Conservation (phyloP, 2,888 invertebrate species). For the Drosophila maculinotata region DNA sequence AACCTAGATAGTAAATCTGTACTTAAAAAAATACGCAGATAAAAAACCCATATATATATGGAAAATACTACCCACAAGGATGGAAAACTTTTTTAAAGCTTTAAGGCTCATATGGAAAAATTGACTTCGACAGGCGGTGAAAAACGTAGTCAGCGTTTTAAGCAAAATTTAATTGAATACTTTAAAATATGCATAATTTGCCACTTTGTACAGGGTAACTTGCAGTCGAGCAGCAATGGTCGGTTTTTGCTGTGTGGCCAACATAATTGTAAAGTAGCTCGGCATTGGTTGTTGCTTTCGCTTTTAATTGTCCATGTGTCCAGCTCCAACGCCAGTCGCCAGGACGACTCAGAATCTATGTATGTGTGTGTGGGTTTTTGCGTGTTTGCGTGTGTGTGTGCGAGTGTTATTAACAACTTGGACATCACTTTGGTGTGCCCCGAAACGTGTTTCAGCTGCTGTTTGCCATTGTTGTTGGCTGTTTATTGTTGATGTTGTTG, state of each 20-base stretch:
- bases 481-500: too few relatives aligned
- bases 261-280: constrained; percentile 66
- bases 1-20: too few relatives aligned
- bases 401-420: constrained; percentile 70
- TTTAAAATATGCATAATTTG: not conserved
- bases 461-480: constrained; percentile 16
- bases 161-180: too few relatives aligned
- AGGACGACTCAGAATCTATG: constrained; percentile 4
- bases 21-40: too few relatives aligned
- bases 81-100: too few relatives aligned
- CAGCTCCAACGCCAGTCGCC: constrained; percentile 15
- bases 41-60: too few relatives aligned
- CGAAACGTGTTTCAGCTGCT: constrained; percentile 47
- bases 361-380: constrained; percentile 15
- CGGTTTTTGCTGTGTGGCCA: not conserved
- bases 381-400: constrained; percentile 17
- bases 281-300: constrained; percentile 51
- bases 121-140: too few relatives aligned
- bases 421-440: constrained; percentile 76
- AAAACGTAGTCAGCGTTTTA: too few relatives aligned
- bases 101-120: too few relatives aligned
- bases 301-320: constrained; percentile 69
- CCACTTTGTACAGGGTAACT: constrained; percentile 12
- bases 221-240: not conserved
- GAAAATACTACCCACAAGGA: too few relatives aligned